Conservation (phyloP, 2,113 vertebrate genomes). For the Callocephalon fimbriatum region DNA sequence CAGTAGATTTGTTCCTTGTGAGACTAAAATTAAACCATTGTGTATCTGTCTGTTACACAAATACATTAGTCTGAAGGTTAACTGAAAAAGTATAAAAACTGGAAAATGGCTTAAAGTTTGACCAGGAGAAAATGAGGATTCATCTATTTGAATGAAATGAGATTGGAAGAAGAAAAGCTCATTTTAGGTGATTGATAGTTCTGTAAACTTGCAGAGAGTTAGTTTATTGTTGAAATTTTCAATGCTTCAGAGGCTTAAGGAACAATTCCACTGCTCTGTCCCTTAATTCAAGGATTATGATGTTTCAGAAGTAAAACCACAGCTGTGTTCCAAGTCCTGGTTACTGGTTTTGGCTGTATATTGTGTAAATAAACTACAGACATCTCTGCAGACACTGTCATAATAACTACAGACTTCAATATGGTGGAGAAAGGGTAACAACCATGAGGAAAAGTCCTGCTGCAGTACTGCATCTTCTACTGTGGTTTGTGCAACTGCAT, state of each 20-base stretch:
- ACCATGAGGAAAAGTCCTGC: not conserved
- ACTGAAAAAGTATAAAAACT: not conserved
- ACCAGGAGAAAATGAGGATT: not conserved
- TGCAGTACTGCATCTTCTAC: not conserved
- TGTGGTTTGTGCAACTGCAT: not conserved
- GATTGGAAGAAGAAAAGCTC: not conserved
- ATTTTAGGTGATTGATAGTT: not conserved
- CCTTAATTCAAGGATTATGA: not conserved
- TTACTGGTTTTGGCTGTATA: not conserved
- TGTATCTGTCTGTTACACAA: not conserved
- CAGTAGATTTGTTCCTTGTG: too few relatives aligned
- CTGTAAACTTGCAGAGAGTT: not conserved
- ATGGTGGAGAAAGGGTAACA: not conserved
- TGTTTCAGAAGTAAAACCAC: not conserved
- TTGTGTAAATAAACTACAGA: not conserved
- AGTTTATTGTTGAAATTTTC: not conserved
- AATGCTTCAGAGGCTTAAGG: not conserved
- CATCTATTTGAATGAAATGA: not conserved
- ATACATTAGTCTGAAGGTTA: not conserved
- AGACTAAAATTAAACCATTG: not conserved
- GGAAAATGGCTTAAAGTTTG: not conserved
- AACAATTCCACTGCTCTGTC: not conserved
- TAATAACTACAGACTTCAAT: not conserved
- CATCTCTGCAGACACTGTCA: not conserved
- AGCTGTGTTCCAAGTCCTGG: not conserved